A percentile compares a stretch with the other conserved stretches of the same genome.
These are phyloP conservation scores for Microcebus tavaratra DNA, from an alignment of 2,113 vertebrate genomes.

Conservation along the genomic window DNA sequence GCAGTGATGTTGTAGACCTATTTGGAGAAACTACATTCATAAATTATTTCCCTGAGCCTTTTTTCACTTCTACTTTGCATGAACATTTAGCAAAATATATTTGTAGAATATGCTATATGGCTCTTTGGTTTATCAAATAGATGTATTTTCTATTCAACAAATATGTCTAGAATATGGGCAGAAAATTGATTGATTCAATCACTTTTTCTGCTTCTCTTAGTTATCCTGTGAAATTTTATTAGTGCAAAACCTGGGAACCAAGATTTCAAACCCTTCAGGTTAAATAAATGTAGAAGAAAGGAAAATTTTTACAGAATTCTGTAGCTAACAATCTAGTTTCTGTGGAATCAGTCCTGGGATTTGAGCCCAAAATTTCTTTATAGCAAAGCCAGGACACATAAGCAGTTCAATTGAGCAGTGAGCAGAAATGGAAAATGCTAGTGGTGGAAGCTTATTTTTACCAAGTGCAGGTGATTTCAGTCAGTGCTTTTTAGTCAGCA, in stretches of 20 bases:
- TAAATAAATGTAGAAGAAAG: slow-evolving; percentile 48
- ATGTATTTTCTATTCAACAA: background rate
- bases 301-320: slow-evolving; percentile 57
- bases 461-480: slow-evolving; percentile 21
- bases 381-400: slow-evolving; percentile 27
- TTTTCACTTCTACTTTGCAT: background rate
- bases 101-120: background rate
- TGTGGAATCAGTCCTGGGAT: slow-evolving; percentile 52
- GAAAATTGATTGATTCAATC: slow-evolving; percentile 16
- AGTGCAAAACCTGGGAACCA: background rate
- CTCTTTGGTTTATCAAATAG: background rate
- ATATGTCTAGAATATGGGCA: background rate
- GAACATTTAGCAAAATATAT: slow-evolving; percentile 29
- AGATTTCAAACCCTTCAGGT: slow-evolving; percentile 36
- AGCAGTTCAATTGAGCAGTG: slow-evolving; percentile 35
- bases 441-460: background rate
- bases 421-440: slow-evolving; percentile 3
- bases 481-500: background rate
- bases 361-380: slow-evolving; percentile 44
- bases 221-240: slow-evolving; percentile 46
- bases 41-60: background rate
- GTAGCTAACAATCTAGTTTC: slow-evolving; percentile 38
- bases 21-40: background rate
- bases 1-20: background rate
- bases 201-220: slow-evolving; percentile 47